Evolutionary conservation across 2,888 invertebrate genomes (phyloP), one percentile per base, ranked within the genome.

Genomic region (Ceramica pisi): DNA sequence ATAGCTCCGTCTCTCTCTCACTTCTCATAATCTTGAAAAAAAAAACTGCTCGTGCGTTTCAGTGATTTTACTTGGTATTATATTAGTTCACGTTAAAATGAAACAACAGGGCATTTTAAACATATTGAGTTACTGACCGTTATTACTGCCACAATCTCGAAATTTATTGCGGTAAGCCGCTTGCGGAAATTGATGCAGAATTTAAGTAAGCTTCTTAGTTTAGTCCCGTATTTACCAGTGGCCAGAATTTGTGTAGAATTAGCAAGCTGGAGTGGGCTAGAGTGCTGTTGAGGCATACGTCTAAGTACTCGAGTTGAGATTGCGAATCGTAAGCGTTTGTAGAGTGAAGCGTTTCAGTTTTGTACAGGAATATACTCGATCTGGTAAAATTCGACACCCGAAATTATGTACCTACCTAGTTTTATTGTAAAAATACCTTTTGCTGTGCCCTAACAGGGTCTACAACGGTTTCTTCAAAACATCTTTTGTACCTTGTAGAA

Each of bases 251-350:
- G 51, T 38, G 60, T 44, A 46, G 57, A 57, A 57, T 73, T 75
- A 73, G 67, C 75, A 53, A 53, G 12, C 74, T 55, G 46, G 46
- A 71, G 71, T 55, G 21, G 16, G 14, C 67, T 53, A 19, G 26
- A 73, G 72, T 59, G 51, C 46, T 59, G 51, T 75, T 53, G 56
- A 72, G 41, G 26, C 46, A 63, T 55, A 71, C 71, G 71, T 62
- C 26, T 9, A 51, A 31, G 44, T 46, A 9, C 57, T 75, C n/a
- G 26, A 75, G 51, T 57, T 21, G 75, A 66, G 57, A 53, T 35
- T 44, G 44, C 51, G 19, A 75, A 38, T 72, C 19, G 26, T 38
- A 26, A 26, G 51, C 35, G 35, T 26, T 64, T 41, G 64, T 38
- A 35, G 19, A 46, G 19, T 12, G 38, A 10, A 41, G 46, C 38